Evolutionary conservation across 2,797 vertebrate species (phyloP), one percentile per base, ranked within the genome.

Genomic region (Melanotaenia boesemani): DNA sequence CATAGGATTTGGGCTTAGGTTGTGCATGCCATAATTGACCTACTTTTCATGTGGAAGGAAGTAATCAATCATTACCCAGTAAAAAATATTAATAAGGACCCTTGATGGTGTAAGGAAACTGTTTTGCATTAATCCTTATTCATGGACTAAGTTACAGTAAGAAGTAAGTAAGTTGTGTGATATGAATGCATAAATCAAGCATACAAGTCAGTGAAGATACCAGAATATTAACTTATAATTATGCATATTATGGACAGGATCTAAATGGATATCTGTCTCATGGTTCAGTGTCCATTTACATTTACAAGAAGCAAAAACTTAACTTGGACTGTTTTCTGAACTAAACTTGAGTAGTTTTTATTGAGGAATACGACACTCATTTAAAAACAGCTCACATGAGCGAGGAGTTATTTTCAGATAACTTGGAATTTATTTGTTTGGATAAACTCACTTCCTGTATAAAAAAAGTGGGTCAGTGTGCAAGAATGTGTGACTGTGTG

Each of bases 401-500:
- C 55, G n/a, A 2, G 52, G 24, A 65, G 66, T 67, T 75, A 70
- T 82, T 79, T 77, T 50, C 46, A 65, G 59, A 69, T 34, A 2
- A 44, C 32, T 70, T 76, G 52, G 71, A 81, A 77, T 79, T 62
- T 83, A 59, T 65, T 15, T 82, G 73, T 86, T 83, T 79, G 71
- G 70, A 80, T 80, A 63, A 87, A 86, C 66, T 37, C 6, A 46
- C 63, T 80, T 89, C 77, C 82, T 82, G 74, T 63, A 5, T 34
- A 28, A 54, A 48, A 65, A 69, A 87, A 85, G 71, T 87, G 73
- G 78, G 85, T 87, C 87, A 82, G 44, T 39, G 16, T 76, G 63
- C 63, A 32, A 60, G 72, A 64, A 66, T 48, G 52, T 55, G 10
- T 30, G 46, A 7, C 67, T 78, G 66, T 65, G 52, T 63, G 50